Percentiles rank a stretch among this genome's conserved stretches.
phyloP scores from a whole-genome alignment of 2,797 vertebrate genomes.

The Poecilia picta region DNA sequence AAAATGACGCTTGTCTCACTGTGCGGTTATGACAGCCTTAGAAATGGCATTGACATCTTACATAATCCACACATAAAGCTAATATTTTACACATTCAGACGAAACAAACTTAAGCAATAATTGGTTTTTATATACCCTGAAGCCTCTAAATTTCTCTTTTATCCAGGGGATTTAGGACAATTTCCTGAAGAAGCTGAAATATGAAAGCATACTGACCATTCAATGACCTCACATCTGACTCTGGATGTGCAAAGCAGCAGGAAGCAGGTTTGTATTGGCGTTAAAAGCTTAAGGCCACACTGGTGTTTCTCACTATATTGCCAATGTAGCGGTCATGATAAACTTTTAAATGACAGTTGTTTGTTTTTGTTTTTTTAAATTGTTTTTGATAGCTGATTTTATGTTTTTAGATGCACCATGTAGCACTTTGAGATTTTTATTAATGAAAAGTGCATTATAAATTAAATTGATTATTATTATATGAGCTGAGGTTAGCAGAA shows the following conservation, averaged over 20 bases:
- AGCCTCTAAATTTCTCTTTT: constrained; percentile 3
- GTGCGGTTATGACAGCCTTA: background rate
- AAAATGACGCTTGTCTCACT: background rate
- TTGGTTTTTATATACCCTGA: constrained; percentile 5
- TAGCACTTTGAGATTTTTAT: no score
- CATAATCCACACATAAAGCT: constrained; percentile 21
- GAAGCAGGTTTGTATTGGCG: constrained; percentile 56
- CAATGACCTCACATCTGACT: constrained; percentile 32
- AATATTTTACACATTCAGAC: constrained; percentile 15
- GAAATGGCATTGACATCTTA: background rate
- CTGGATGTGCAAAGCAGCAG: constrained; percentile 50
- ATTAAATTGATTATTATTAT: no score
- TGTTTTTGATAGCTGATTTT: no score
- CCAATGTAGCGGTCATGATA: constrained; percentile 23
- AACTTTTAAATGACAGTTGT: no score
- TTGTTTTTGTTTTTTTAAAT: no score
- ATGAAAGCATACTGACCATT: constrained; percentile 13
- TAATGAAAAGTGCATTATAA: no score
- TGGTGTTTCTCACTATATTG: constrained; percentile 62
- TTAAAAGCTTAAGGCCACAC: constrained; percentile 56
- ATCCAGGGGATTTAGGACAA: constrained; percentile 24
- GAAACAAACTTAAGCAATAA: constrained; percentile 5
- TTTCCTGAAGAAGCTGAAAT: constrained; percentile 22
- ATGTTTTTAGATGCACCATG: no score
- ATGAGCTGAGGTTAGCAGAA: constrained; percentile 65